Percentiles rank a stretch among this genome's conserved stretches.
These are phyloP conservation scores for Calyptommatus sinebrachiatus DNA, from an alignment of 2,113 vertebrate species.

Conservation along the genomic window DNA sequence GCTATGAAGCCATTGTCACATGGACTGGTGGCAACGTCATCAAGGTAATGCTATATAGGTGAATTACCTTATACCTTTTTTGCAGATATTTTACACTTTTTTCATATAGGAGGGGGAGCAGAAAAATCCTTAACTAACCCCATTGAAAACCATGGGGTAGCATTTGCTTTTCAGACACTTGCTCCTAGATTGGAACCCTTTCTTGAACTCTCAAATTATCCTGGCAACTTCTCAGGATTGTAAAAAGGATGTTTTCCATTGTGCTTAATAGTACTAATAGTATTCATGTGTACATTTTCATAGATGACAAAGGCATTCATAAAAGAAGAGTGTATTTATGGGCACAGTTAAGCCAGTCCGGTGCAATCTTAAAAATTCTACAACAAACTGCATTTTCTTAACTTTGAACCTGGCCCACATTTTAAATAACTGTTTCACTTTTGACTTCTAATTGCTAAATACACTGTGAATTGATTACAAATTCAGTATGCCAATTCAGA, in stretches of 20 bases:
- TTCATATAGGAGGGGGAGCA: too few relatives aligned
- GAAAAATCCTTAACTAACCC: too few relatives aligned
- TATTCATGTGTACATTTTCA: not conserved
- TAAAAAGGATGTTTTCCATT: not conserved
- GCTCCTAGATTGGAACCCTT: not conserved
- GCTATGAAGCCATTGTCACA: too few relatives aligned
- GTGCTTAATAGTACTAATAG: not conserved
- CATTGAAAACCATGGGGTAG: not conserved
- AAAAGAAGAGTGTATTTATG: not conserved
- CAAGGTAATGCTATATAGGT: too few relatives aligned
- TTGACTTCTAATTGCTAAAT: constrained; percentile 7
- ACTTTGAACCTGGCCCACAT: constrained; percentile 18
- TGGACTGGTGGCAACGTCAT: too few relatives aligned
- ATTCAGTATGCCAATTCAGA: not conserved
- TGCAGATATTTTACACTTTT: too few relatives aligned
- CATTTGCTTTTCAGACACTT: not conserved
- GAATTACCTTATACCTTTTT: too few relatives aligned
- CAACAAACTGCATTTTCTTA: constrained; percentile 4
- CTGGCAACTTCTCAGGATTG: not conserved
- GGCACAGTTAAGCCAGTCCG: not conserved
- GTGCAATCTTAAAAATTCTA: not conserved
- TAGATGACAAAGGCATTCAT: not conserved
- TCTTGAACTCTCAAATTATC: not conserved
- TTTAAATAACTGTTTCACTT: constrained; percentile 11
- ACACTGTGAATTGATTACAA: not conserved